Conservation (phyloP, 2,888 invertebrate species). For the Nowickia ferox region DNA sequence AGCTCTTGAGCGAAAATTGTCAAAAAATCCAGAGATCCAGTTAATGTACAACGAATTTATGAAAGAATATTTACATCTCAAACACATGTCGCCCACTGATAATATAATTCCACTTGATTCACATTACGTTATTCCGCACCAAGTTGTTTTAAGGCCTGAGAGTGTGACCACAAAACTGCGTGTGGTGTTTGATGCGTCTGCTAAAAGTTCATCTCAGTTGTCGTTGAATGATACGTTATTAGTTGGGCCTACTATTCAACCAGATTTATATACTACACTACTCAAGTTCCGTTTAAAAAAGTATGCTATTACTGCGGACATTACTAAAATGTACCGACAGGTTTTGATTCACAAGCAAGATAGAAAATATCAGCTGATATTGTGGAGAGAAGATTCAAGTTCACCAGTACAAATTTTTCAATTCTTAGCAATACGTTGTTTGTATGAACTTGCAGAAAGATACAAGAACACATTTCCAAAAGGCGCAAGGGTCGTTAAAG, state of each 20-base stretch:
- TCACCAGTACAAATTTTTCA: no score
- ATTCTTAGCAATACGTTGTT: no score
- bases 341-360: conserved; percentile 3
- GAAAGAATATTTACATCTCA: neutral
- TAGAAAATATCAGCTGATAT: no score
- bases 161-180: conserved; percentile 57
- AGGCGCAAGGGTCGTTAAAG: no score
- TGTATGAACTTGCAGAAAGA: no score
- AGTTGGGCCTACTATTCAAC: conserved; percentile 55
- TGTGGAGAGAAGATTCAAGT: no score
- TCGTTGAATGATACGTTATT: conserved; percentile 62
- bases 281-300: conserved; percentile 33
- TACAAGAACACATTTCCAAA: no score
- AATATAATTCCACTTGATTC: conserved; percentile 34
- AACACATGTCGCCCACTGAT: no score
- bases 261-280: conserved; percentile 38
- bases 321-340: conserved; percentile 61
- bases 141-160: conserved; percentile 55
- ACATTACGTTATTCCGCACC: conserved; percentile 63
- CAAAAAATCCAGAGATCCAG: conserved; percentile 32
- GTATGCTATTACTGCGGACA: conserved; percentile 52
- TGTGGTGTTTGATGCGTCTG: conserved; percentile 66
- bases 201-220: conserved; percentile 53
- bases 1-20: conserved; percentile 51
- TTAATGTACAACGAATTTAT: no score